These are phyloP conservation scores for Sthenelais limicola DNA, from an alignment of 2,888 invertebrate species.

Conservation along the genomic window DNA sequence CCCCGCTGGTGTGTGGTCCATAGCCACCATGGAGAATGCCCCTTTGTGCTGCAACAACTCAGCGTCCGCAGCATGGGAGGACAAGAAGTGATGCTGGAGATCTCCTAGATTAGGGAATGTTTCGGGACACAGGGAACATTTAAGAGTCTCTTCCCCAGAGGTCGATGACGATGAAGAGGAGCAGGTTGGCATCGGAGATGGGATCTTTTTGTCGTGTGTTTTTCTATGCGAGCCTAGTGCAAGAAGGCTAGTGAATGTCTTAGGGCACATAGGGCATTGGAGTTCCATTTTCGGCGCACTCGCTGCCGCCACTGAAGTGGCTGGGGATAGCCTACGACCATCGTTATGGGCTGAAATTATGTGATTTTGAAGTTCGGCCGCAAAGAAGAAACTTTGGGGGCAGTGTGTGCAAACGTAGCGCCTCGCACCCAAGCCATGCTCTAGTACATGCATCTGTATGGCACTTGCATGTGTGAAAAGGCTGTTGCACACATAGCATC, in stretches of 20 bases:
- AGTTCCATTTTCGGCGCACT: conserved; percentile 34
- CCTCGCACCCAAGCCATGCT: conserved; percentile 85
- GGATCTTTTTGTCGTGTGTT: conserved; percentile 10
- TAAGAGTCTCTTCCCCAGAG: conserved; percentile 32
- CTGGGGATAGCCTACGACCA: conserved; percentile 13
- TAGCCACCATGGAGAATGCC: conserved; percentile 37
- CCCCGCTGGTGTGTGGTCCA: background rate
- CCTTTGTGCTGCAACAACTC: conserved; percentile 53
- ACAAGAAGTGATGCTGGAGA: conserved; percentile 68
- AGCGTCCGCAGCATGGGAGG: conserved; percentile 58
- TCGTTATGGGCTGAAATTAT: conserved; percentile 6
- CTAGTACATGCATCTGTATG: conserved; percentile 86
- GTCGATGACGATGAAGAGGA: background rate
- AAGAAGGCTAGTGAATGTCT: conserved; percentile 61
- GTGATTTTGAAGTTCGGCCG: conserved; percentile 92
- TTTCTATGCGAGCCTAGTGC: conserved; percentile 63
- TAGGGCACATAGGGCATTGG: conserved; percentile 67
- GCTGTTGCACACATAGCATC: conserved; percentile 90
- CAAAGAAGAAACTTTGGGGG: conserved; percentile 89
- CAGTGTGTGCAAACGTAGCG: conserved; percentile 89
- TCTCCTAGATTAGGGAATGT: conserved; percentile 58
- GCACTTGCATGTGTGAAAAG: conserved; percentile 88
- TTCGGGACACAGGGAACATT: conserved; percentile 67
- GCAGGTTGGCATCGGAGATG: background rate
- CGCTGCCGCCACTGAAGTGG: conserved; percentile 7